These are phyloP conservation scores for Tineola bisselliella DNA, from an alignment of 2,888 invertebrate species.

Conservation along the genomic window DNA sequence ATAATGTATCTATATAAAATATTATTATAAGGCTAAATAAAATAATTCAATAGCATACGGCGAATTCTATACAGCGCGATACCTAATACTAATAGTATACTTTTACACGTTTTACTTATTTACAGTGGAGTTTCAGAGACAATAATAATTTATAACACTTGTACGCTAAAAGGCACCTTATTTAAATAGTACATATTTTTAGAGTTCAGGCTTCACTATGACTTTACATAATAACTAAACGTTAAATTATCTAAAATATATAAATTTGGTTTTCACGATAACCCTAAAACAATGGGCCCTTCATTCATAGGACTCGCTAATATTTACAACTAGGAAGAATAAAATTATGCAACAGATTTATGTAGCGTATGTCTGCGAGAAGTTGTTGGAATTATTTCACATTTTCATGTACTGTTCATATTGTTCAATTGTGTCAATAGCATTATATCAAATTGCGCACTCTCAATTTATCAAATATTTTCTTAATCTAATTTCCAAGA, in stretches of 20 bases:
- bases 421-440: too few species aligned
- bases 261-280: slow-evolving; percentile 66
- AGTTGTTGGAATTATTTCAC: background rate
- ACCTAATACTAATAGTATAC: slow-evolving; percentile 60
- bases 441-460: too few species aligned
- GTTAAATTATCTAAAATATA: slow-evolving; percentile 66
- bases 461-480: too few species aligned
- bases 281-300: slow-evolving; percentile 62
- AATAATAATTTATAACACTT: slow-evolving; percentile 63
- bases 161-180: slow-evolving; percentile 63
- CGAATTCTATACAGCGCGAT: slow-evolving; percentile 54
- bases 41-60: slow-evolving; percentile 38
- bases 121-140: slow-evolving; percentile 53
- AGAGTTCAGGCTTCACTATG: slow-evolving; percentile 64
- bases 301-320: slow-evolving; percentile 66
- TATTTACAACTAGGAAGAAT: slow-evolving; percentile 64
- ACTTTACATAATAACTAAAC: slow-evolving; percentile 65
- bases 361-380: background rate
- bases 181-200: slow-evolving; percentile 51
- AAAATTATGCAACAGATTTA: slow-evolving; percentile 63
- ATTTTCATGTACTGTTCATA: background rate
- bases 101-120: slow-evolving; percentile 55
- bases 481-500: slow-evolving; percentile 27
- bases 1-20: slow-evolving; percentile 38
- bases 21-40: slow-evolving; percentile 30